Evolutionary conservation across 2,113 vertebrate species (phyloP), one percentile per base, ranked within the genome.

Genomic region (Desmodus rotundus): DNA sequence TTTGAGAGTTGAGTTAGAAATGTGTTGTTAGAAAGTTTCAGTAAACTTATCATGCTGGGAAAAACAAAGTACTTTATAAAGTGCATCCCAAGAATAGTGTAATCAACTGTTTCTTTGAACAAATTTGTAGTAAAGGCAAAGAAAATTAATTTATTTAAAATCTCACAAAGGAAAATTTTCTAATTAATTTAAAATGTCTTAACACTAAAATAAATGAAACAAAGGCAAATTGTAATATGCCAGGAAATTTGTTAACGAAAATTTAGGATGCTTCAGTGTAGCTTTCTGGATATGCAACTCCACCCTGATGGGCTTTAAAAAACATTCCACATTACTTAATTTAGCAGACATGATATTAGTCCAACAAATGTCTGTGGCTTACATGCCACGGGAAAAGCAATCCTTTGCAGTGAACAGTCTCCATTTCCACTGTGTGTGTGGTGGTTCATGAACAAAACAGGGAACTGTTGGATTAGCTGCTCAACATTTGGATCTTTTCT

Each of bases 321-420:
- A 83, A 47, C 91, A 89, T 95, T 95, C 95, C 91, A 45, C 93
- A 43, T 82, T n/a, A 88, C 96, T 96, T 96, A 94, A 94, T 95
- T 94, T 93, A 93, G 87, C 94, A 80, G 90, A 90, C 84, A 77
- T 26, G 70, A 4, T 93, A 96, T 67, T 90, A 81, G 84, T 20
- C 54, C 50, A 41, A 38, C 92, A 96, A 81, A 93, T 95, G 95
- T 92, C 80, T 77, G 81, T 14, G 52, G 92, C 90, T 80, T 74
- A 13, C 5, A 0, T 31, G 81, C 72, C 52, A 36, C 16, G 36
- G 70, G 58, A 90, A 90, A 41, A 76, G 61, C 63, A 61, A 0
- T 84, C n/a, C 54, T 93, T 72, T 15, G 4, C 41, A 19, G n/a
- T 31, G 76, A 76, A 38, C 4, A 1, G 43, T 78, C 56, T 88